Evolutionary conservation across 2,113 vertebrate genomes (phyloP).

Genomic region (Hemicordylus capensis): DNA sequence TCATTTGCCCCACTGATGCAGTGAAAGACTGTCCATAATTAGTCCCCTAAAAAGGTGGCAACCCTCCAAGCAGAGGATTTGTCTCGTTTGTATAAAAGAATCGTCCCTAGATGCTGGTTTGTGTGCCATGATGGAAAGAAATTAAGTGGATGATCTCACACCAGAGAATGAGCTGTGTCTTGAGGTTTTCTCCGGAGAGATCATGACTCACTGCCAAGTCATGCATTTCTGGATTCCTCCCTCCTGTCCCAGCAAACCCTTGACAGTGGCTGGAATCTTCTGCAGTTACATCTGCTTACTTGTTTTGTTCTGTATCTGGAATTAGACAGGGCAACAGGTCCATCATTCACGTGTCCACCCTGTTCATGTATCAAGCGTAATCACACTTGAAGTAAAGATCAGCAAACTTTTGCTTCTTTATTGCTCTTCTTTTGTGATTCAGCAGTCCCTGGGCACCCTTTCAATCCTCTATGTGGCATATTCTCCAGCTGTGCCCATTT

Average conservation of each 20-base stretch:
- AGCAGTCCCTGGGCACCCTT: not conserved
- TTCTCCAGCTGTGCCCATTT: not conserved
- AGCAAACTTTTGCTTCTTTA: not conserved
- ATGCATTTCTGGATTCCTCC: constrained; percentile 40
- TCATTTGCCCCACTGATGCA: no score
- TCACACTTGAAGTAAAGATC: not conserved
- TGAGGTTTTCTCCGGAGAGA: not conserved
- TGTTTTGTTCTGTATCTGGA: not conserved
- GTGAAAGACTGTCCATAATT: no score
- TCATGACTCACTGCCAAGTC: constrained; percentile 48
- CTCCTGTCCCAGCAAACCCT: not conserved
- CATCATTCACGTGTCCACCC: not conserved
- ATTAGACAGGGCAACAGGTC: not conserved
- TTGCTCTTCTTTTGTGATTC: not conserved
- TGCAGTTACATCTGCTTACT: not conserved
- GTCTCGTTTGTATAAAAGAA: no score
- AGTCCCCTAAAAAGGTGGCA: no score
- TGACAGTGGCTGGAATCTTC: constrained; percentile 14
- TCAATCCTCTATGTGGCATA: not conserved
- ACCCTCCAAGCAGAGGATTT: no score
- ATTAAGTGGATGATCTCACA: not conserved
- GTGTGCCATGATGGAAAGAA: not conserved
- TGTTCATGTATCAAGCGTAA: not conserved
- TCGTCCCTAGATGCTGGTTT: no score
- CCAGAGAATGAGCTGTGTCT: not conserved